Evolutionary conservation across 2,113 vertebrate genomes (phyloP).

Genomic region (Damaliscus lunatus): DNA sequence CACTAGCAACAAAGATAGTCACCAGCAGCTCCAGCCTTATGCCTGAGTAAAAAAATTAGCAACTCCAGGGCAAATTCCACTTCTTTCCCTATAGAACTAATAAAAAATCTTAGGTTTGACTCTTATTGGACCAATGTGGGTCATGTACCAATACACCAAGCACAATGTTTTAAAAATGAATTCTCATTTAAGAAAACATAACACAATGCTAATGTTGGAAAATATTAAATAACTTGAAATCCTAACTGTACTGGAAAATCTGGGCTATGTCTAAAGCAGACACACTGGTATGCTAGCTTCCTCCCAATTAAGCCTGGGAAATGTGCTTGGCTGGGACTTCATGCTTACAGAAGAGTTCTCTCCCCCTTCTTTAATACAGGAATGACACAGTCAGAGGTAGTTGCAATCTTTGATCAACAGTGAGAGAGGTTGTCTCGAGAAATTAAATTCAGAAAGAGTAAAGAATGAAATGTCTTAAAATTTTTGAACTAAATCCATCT

Average conservation of each 20-base stretch:
- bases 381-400: not conserved
- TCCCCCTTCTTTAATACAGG: not conserved
- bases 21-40: not conserved
- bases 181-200: not conserved
- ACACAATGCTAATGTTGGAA: not conserved
- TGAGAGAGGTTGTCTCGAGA: not conserved
- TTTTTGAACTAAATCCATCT: slow-evolving; percentile 11
- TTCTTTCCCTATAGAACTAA: not conserved
- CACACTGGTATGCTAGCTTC: not conserved
- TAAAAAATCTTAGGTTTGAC: not conserved
- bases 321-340: not conserved
- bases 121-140: not conserved
- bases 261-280: not conserved
- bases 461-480: not conserved
- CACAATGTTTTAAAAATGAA: not conserved
- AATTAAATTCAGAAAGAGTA: slow-evolving; percentile 20
- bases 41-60: not conserved
- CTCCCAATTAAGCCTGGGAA: not conserved
- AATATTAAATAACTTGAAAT: slow-evolving; percentile 10
- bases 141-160: not conserved
- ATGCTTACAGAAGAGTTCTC: not conserved
- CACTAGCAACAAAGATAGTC: not conserved
- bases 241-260: not conserved
- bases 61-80: not conserved
- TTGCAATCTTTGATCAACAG: not conserved